Evolutionary conservation across 2,113 vertebrate genomes (phyloP), one percentile per base, ranked within the genome.

Genomic region (Felis chaus): DNA sequence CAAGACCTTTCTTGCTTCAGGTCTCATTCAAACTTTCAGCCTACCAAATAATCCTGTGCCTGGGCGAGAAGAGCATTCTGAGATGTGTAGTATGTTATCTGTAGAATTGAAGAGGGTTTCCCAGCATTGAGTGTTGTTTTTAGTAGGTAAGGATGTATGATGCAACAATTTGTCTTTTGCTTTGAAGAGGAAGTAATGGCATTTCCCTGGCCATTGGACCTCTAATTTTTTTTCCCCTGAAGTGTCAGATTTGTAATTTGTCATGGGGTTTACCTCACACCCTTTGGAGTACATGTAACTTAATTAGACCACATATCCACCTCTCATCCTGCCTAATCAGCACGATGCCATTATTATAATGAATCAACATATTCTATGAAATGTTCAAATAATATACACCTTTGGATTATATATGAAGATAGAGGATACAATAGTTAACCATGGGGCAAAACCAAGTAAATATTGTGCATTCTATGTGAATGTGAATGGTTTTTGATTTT

Each of bases 171-270:
- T 80, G 3, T 41, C 3, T 23, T 84, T 91, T 85, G 31, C 39
- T 78, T 95, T 69, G n/a, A 39, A 39, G 10, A 19, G 3, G 63
- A 90, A 73, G 2, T 63, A 16, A 53, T 68, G 55, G 3, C 29
- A 90, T 82, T 21, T 0, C 1, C 33, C 4, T 69, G 15, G 25
- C 2, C 15, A 33, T 3, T 57, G 27, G 15, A 73, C 4, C 1
- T 39, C 45, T 79, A 71, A 4, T 29, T 39, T 12, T 66, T 65
- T 65, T 86, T 21, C 48, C 21, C 21, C 15, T 41, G 7, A 63
- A 48, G 2, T 74, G 83, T 14, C 25, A 73, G 13, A 39, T 68
- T 55, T 29, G 39, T 45, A 69, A 41, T 80, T 93, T 21, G 61
- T 93, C 31, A 25, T 57, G 25, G 1, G 1, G 0, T 39, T 97